Percentiles rank a stretch among this genome's conserved stretches.
These are phyloP conservation scores for Diuraphis noxia DNA, from an alignment of 1,140 invertebrate genomes.

Conservation along the genomic window DNA sequence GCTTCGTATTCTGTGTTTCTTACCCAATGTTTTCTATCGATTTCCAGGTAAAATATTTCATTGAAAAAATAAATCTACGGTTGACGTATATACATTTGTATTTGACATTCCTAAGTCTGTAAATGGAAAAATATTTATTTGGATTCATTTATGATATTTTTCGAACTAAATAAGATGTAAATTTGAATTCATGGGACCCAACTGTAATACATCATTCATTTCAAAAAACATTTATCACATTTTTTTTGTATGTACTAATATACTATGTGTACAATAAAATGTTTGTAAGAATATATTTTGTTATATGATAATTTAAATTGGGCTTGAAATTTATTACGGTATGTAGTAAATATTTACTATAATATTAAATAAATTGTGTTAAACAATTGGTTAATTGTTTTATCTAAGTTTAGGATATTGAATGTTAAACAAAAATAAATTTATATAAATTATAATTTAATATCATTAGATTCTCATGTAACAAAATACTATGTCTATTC, in stretches of 20 bases:
- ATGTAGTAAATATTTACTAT: neutral
- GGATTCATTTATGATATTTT: neutral
- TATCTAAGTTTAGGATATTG: neutral
- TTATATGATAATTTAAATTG: neutral
- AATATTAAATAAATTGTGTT: neutral
- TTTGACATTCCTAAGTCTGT: neutral
- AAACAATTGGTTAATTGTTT: neutral
- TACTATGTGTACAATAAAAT: neutral
- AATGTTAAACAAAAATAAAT: neutral
- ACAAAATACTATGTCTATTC: slow-evolving; percentile 1
- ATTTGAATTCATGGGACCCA: neutral
- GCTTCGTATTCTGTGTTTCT: neutral
- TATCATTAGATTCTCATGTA: neutral
- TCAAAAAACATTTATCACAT: neutral
- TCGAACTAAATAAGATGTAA: neutral
- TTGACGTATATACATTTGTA: neutral
- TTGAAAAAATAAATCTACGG: neutral
- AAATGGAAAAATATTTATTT: neutral
- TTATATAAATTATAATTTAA: neutral
- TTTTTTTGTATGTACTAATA: neutral
- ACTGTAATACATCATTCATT: neutral
- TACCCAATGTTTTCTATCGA: neutral
- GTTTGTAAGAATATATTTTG: neutral
- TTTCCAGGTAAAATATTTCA: neutral
- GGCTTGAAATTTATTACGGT: neutral